Evolutionary conservation across 2,888 invertebrate genomes (phyloP), one percentile per base, ranked within the genome.

Genomic region (Bellardia pandia): DNA sequence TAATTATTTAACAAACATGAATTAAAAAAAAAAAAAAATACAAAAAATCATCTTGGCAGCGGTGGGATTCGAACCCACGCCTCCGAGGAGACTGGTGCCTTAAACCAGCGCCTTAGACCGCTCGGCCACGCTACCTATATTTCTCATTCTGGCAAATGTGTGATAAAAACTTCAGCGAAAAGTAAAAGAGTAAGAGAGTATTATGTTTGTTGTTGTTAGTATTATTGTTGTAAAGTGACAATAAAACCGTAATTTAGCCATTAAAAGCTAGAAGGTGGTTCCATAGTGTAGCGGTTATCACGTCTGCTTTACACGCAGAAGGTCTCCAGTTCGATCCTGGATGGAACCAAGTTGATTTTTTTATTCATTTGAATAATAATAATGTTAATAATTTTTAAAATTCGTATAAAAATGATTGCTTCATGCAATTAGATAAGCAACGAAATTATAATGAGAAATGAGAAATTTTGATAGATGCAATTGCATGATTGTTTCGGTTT

Each of bases 221-320:
- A 23, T 23, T 23, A 1, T 23, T 23, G 23, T 23, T 23, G 23
- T 23, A 23, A 23, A 23, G 1, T 23, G 23, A 23, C 23, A 23
- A 23, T 23, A 23, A 23, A 23, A 23, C 1, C 23, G 23, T 23
- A 1, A 23, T 23, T 23, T 23, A 1, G 23, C 23, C 23, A 23
- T 23, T 23, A 23, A 23, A 1, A 0, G 23, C 23, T 23, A 1
- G 23, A 1, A 23, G 23, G 23, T 23, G 37, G 37, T 37, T 37
- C 37, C 37, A 37, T 37, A 93, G 93, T 93, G 93, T 93, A 93
- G 93, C 93, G 93, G 93, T 93, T 93, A 93, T 93, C 93, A 93
- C 93, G 93, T 93, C 93, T 93, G 93, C 93, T 93, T 93, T 93
- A 93, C 93, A 93, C 93, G 93, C 93, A 93, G 93, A 93, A 93